Evolutionary conservation across 1,140 invertebrate species (phyloP), one percentile per base, ranked within the genome.

Genomic region (Dendroctonus valens): DNA sequence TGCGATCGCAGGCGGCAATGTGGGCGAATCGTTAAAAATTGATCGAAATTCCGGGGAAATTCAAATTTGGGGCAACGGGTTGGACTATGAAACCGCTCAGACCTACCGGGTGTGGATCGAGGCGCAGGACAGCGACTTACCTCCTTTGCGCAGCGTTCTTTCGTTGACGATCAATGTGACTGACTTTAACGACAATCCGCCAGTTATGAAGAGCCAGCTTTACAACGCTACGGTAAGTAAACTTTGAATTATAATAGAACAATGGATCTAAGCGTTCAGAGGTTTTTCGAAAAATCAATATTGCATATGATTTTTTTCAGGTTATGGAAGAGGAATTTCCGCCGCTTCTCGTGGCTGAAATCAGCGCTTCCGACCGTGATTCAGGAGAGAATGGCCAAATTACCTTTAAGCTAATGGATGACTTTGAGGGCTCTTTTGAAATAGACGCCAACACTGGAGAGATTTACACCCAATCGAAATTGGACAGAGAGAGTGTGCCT

Each of bases 101-200:
- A 79, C 87, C 12, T 96, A 96, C 77, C 89, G 94, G 79, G 87
- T 97, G 37, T 98, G 94, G 95, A 85, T 98, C 53, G 92, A 96
- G 83, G 94, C 95, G 0, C 81, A 86, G 57, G 93, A 97, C 79
- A 88, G 89, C 0, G 92, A 93, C 75, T 85, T 84, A 51, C 92
- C 92, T 5, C 85, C 90, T 0, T 77, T 96, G 12, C 82, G 90
- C 61, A 91, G 87, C 54, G 90, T 91, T 9, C 82, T 88, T 64
- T 84, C 90, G 72, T 76, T 97, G 5, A 81, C 88, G 48, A 88
- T 97, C 15, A 92, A 93, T 75, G 90, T 98, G 0, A 91, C 90
- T 0, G 95, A 97, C 77, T 86, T 88, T 6, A 98, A 98, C 78
- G 94, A 98, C 74, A 96, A 97, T 80, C 78, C 88, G 0, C 96